Evolutionary conservation across 2,888 invertebrate species (phyloP).

Genomic region (Conomelus anceps): DNA sequence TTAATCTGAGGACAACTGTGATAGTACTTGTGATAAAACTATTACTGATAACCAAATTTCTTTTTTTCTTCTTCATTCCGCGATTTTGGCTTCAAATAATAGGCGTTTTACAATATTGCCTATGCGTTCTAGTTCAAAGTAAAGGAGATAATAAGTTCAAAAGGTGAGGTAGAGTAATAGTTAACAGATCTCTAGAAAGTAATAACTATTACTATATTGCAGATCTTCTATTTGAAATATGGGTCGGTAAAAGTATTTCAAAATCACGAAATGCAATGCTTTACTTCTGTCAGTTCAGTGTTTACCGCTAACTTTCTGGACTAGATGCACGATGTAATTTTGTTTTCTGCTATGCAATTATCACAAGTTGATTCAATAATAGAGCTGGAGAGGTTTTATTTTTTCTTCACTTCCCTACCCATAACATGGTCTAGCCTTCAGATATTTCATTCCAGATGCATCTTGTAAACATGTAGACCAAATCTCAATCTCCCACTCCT

Average conservation of each 20-base stretch:
- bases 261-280: not conserved
- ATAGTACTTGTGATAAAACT: too few relatives aligned
- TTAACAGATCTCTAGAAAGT: not conserved
- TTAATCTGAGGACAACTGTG: too few relatives aligned
- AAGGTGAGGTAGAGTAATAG: too few relatives aligned
- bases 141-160: not conserved
- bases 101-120: not conserved
- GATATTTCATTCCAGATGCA: not conserved
- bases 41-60: too few relatives aligned
- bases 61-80: too few relatives aligned
- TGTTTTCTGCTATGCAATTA: not conserved
- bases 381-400: not conserved
- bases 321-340: not conserved
- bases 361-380: not conserved
- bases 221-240: not conserved
- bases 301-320: not conserved
- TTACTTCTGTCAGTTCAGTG: not conserved
- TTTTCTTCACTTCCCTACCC: not conserved
- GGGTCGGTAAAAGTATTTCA: not conserved
- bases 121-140: not conserved
- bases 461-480: too few relatives aligned
- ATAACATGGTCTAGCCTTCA: not conserved
- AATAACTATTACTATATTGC: not conserved
- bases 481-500: too few relatives aligned
- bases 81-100: too few relatives aligned